These are phyloP conservation scores for Drosophila lacicola DNA, from an alignment of 2,888 invertebrate genomes.

Conservation along the genomic window DNA sequence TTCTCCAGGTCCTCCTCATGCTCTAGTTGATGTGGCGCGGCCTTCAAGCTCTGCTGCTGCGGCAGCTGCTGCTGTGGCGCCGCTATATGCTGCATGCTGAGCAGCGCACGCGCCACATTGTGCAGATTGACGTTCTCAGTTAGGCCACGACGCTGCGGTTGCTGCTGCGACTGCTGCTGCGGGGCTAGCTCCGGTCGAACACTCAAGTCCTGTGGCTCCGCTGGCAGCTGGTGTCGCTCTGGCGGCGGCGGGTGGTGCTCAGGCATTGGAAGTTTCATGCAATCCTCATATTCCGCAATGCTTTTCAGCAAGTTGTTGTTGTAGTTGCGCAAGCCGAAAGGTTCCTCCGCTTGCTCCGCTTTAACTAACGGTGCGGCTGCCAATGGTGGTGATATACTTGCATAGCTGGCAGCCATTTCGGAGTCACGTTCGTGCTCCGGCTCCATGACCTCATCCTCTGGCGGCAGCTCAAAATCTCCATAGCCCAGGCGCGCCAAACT, in stretches of 20 bases:
- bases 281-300: constrained; percentile 82
- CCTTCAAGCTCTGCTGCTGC: constrained; percentile 14
- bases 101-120: constrained; percentile 79
- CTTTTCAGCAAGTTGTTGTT: constrained; percentile 78
- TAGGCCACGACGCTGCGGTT: constrained; percentile 64
- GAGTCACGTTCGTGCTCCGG: constrained; percentile 28
- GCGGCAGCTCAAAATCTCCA: constrained; percentile 76
- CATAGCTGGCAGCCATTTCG: constrained; percentile 34
- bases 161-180: constrained; percentile 1
- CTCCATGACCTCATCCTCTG: constrained; percentile 63
- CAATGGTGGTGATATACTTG: constrained; percentile 40
- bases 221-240: constrained; percentile 20
- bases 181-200: constrained; percentile 24
- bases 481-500: constrained; percentile 82
- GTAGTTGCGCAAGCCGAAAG: constrained; percentile 71
- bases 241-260: constrained; percentile 30
- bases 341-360: constrained; percentile 43
- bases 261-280: constrained; percentile 62
- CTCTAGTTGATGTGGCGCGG: constrained; percentile 9
- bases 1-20: constrained; percentile 49
- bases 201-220: constrained; percentile 83
- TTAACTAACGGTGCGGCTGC: constrained; percentile 38
- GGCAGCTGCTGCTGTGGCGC: constrained; percentile 45
- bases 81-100: constrained; percentile 78
- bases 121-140: constrained; percentile 81